Evolutionary conservation across 2,797 vertebrate genomes (phyloP).

Genomic region (Sciaenops ocellatus): DNA sequence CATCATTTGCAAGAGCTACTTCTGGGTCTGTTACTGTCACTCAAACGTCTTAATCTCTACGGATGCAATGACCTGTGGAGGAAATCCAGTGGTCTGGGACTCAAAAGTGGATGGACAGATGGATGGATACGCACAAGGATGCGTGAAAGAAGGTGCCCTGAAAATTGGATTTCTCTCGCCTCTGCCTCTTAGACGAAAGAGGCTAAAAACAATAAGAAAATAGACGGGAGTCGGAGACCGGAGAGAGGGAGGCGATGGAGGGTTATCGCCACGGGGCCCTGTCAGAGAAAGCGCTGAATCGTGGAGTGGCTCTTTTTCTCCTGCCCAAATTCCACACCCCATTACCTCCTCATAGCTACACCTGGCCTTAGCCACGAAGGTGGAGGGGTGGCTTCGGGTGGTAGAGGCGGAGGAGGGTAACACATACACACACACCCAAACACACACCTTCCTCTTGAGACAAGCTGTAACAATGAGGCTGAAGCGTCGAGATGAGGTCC

Average conservation of each 20-base stretch:
- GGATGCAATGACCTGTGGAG: constrained; percentile 63
- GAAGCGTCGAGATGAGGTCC: constrained; percentile 47
- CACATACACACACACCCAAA: constrained; percentile 14
- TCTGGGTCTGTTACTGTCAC: constrained; percentile 63
- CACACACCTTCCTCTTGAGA: constrained; percentile 47
- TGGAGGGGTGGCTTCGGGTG: constrained; percentile 43
- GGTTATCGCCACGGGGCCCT: constrained; percentile 53
- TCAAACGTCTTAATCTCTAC: constrained; percentile 64
- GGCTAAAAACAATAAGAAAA: constrained; percentile 66
- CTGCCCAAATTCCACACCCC: constrained; percentile 67
- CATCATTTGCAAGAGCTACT: constrained; percentile 50
- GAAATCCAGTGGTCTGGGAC: constrained; percentile 49
- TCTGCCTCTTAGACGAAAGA: constrained; percentile 45
- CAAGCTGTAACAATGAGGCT: constrained; percentile 48
- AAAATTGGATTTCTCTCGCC: constrained; percentile 76
- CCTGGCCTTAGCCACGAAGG: constrained; percentile 63
- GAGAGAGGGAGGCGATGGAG: constrained; percentile 24
- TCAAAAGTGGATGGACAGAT: constrained; percentile 61
- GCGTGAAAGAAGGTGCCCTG: constrained; percentile 67
- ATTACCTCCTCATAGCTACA: constrained; percentile 70
- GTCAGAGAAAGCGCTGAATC: constrained; percentile 64
- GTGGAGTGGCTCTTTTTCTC: constrained; percentile 65
- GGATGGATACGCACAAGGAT: constrained; percentile 72
- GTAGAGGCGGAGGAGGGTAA: constrained; percentile 14
- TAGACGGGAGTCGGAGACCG: constrained; percentile 21